Conservation (phyloP, 2,797 vertebrate species). For the Helostoma temminkii region DNA sequence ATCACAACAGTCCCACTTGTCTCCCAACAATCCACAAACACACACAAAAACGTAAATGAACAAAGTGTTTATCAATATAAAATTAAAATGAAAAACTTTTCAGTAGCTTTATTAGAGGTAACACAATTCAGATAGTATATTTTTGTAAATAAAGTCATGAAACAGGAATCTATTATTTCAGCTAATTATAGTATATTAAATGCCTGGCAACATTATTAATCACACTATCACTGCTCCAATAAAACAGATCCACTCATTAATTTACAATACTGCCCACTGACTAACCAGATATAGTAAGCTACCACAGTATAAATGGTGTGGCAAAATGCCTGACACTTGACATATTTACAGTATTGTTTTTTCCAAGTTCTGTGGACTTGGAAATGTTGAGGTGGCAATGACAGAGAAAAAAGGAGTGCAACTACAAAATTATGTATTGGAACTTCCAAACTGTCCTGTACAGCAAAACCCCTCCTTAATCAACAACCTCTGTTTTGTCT, state of each 20-base stretch:
- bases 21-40: neutral
- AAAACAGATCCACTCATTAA: neutral
- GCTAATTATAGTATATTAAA: neutral
- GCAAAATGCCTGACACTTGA: neutral
- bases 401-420: slow-evolving; percentile 12
- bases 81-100: neutral
- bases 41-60: neutral
- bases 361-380: neutral
- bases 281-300: neutral
- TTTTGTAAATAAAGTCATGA: neutral
- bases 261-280: neutral
- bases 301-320: neutral
- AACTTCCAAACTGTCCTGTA: slow-evolving; percentile 24
- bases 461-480: slow-evolving; percentile 25
- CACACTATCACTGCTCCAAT: neutral
- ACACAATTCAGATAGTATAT: too few species aligned
- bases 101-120: too few species aligned
- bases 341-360: neutral
- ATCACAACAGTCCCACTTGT: too few species aligned
- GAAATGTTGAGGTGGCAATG: slow-evolving; percentile 28
- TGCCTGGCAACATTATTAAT: neutral
- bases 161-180: neutral
- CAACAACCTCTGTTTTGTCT: slow-evolving; percentile 29
- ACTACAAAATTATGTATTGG: slow-evolving; percentile 28
- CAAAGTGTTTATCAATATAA: neutral